Conservation (phyloP, 1,140 invertebrate species). For the Bathynomus jamesi region DNA sequence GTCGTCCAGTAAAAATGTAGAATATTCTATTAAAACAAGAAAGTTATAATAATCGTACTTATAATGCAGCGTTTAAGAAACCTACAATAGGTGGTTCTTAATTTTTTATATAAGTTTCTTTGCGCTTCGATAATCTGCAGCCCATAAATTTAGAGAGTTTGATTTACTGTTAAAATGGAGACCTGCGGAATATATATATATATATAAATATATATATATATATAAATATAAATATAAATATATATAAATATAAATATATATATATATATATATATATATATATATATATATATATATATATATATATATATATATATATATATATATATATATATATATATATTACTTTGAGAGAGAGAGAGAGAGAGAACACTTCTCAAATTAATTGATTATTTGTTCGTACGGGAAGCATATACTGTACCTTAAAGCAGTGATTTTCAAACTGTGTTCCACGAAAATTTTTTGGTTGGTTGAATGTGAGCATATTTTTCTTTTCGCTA, state of each 20-base stretch:
- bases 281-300: neutral
- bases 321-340: neutral
- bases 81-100: neutral
- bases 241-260: neutral
- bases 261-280: neutral
- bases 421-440: too few relatives aligned
- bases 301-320: neutral
- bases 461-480: too few relatives aligned
- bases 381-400: too few relatives aligned
- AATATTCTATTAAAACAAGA: slow-evolving; percentile 15
- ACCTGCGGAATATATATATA: neutral
- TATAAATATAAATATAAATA: neutral
- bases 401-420: too few relatives aligned
- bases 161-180: neutral
- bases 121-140: neutral
- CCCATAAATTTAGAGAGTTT: neutral
- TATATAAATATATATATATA: neutral
- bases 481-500: too few relatives aligned
- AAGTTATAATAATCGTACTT: neutral
- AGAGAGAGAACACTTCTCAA: too few relatives aligned
- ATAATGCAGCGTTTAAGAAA: neutral
- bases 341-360: too few relatives aligned
- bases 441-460: too few relatives aligned
- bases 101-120: neutral
- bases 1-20: slow-evolving; percentile 28